Conservation (phyloP, 2,797 vertebrate species). For the Lacerta viridis region DNA sequence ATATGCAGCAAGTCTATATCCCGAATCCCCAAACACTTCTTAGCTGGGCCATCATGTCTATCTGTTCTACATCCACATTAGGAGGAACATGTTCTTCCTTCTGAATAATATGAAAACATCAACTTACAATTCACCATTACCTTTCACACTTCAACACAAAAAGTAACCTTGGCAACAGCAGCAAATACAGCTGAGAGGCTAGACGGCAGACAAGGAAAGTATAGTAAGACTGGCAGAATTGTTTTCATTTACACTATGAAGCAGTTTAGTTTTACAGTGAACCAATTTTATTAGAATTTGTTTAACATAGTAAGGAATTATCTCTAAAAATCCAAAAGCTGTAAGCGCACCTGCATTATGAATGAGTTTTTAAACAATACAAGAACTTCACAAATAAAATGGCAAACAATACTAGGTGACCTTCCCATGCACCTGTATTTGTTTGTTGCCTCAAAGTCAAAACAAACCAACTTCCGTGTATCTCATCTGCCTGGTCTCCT, state of each 20-base stretch:
- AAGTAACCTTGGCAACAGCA: slow-evolving; percentile 23
- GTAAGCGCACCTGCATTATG: neutral
- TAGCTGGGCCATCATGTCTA: neutral
- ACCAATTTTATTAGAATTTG: neutral
- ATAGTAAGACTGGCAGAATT: neutral
- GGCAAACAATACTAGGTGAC: neutral
- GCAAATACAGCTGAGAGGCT: slow-evolving; percentile 4
- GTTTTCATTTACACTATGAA: neutral
- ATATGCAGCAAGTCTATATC: neutral
- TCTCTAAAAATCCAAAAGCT: neutral
- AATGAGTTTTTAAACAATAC: neutral
- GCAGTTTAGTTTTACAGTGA: neutral
- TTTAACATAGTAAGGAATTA: neutral
- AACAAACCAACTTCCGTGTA: neutral
- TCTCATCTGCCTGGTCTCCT: neutral
- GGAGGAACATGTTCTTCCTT: neutral
- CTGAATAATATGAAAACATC: neutral
- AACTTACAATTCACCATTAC: neutral
- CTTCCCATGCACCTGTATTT: neutral
- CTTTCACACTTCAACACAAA: slow-evolving; percentile 6
- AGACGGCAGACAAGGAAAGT: neutral
- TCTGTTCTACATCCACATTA: neutral
- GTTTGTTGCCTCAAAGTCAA: neutral
- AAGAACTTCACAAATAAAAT: neutral
- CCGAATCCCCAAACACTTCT: neutral